A percentile compares a stretch with the other conserved stretches of the same genome.
Evolutionary conservation across 2,797 vertebrate genomes (phyloP).

Genomic region (Amphiprion clarkii): DNA sequence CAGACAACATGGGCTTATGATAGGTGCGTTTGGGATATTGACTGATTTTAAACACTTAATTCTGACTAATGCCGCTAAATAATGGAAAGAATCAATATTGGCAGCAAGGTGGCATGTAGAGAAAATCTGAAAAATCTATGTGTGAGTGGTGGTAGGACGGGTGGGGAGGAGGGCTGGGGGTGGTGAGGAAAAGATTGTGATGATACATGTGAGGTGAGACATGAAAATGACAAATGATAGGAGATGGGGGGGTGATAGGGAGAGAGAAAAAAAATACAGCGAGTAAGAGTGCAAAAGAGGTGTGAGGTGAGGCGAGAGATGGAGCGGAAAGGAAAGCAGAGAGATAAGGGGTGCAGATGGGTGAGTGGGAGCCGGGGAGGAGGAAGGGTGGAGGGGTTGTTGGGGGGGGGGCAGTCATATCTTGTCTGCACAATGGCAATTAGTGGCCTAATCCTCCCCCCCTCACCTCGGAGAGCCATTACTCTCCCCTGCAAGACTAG

Average conservation of each 20-base stretch:
- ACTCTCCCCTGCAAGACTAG: slow-evolving; percentile 86
- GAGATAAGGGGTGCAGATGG: slow-evolving; percentile 67
- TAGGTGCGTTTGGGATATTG: slow-evolving; percentile 51
- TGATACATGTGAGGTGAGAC: slow-evolving; percentile 62
- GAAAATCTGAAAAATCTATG: slow-evolving; percentile 60
- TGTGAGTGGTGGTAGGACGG: neutral
- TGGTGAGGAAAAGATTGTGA: slow-evolving; percentile 39
- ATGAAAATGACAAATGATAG: slow-evolving; percentile 63
- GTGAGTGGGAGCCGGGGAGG: slow-evolving; percentile 74
- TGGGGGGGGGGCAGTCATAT: slow-evolving; percentile 79
- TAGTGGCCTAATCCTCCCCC: slow-evolving; percentile 88
- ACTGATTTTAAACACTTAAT: slow-evolving; percentile 62
- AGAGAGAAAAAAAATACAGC: slow-evolving; percentile 19
- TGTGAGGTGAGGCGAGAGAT: slow-evolving; percentile 59
- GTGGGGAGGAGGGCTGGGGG: neutral
- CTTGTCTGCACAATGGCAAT: slow-evolving; percentile 92
- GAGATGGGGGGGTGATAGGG: slow-evolving; percentile 23
- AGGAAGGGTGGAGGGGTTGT: slow-evolving; percentile 26
- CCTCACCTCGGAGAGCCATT: slow-evolving; percentile 86
- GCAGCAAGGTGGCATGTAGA: slow-evolving; percentile 37
- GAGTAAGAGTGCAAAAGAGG: slow-evolving; percentile 62
- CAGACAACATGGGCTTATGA: slow-evolving; percentile 42
- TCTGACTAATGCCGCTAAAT: slow-evolving; percentile 62
- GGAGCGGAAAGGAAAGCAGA: slow-evolving; percentile 52
- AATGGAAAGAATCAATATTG: slow-evolving; percentile 65